Evolutionary conservation across 2,113 vertebrate genomes (phyloP).

Genomic region (Myotis lucifugus): DNA sequence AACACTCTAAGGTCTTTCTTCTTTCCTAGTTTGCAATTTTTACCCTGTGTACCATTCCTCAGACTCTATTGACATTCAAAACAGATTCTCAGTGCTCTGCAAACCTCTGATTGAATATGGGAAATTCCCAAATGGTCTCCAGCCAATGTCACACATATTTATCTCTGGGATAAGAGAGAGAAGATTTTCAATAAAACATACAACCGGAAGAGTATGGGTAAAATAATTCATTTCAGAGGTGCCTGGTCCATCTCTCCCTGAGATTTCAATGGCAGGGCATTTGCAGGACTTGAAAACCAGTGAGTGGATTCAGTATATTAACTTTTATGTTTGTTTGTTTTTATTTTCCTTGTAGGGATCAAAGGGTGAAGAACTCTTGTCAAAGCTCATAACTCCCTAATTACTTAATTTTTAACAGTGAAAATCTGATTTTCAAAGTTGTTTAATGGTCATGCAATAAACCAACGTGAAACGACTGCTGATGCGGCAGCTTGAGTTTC

Average conservation of each 20-base stretch:
- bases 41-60: not conserved
- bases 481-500: not conserved
- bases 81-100: slow-evolving; percentile 56
- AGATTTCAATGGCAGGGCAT: slow-evolving; percentile 44
- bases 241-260: not conserved
- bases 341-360: slow-evolving; percentile 51
- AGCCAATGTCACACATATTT: slow-evolving; percentile 69
- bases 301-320: not conserved
- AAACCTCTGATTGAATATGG: slow-evolving; percentile 67
- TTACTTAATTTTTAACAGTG: slow-evolving; percentile 71
- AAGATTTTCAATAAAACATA: slow-evolving; percentile 53
- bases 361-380: slow-evolving; percentile 59
- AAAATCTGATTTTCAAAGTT: slow-evolving; percentile 69
- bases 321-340: slow-evolving; percentile 50
- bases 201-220: not conserved
- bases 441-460: slow-evolving; percentile 63
- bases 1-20: not conserved
- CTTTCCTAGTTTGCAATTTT: slow-evolving; percentile 7
- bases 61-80: slow-evolving; percentile 52
- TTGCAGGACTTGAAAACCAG: not conserved
- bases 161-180: slow-evolving; percentile 52
- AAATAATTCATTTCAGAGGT: slow-evolving; percentile 47
- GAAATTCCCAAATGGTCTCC: slow-evolving; percentile 54
- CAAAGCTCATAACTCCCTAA: slow-evolving; percentile 52
- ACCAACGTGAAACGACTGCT: not conserved